Conservation (phyloP, 2,797 vertebrate genomes). For the Lepilemur septentrionalis region DNA sequence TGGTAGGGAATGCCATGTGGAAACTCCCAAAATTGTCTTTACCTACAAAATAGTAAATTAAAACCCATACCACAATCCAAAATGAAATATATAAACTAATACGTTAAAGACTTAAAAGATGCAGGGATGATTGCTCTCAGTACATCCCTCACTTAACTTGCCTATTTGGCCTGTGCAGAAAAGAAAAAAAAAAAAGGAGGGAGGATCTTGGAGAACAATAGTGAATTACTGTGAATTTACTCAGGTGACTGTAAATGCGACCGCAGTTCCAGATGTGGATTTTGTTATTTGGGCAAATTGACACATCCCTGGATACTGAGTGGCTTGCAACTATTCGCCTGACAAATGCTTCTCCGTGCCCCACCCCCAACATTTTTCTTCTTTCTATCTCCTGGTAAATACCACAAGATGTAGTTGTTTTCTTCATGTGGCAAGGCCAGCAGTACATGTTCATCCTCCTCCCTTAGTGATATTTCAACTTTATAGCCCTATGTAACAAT, state of each 20-base stretch:
- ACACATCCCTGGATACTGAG: not conserved
- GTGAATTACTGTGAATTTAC: not conserved
- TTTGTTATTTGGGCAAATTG: not conserved
- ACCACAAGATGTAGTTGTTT: not conserved
- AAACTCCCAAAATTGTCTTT: not conserved
- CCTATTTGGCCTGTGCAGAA: not conserved
- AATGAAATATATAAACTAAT: not conserved
- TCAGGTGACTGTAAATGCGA: not conserved
- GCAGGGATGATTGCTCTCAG: not conserved
- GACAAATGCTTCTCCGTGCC: not conserved
- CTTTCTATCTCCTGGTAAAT: not conserved
- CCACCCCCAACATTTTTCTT: not conserved
- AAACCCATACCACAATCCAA: not conserved
- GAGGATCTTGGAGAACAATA: not conserved
- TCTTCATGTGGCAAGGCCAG: not conserved
- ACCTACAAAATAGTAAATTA: not conserved
- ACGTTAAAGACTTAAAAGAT: not conserved
- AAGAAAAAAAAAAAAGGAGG: not conserved
- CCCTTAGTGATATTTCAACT: not conserved
- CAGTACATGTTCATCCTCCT: fast-evolving
- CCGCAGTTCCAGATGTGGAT: not conserved
- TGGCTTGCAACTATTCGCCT: not conserved
- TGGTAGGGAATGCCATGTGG: not conserved
- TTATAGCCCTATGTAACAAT: not conserved
- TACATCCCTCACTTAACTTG: not conserved